Conservation (phyloP, 2,113 vertebrate species). For the Tragelaphus scriptus region DNA sequence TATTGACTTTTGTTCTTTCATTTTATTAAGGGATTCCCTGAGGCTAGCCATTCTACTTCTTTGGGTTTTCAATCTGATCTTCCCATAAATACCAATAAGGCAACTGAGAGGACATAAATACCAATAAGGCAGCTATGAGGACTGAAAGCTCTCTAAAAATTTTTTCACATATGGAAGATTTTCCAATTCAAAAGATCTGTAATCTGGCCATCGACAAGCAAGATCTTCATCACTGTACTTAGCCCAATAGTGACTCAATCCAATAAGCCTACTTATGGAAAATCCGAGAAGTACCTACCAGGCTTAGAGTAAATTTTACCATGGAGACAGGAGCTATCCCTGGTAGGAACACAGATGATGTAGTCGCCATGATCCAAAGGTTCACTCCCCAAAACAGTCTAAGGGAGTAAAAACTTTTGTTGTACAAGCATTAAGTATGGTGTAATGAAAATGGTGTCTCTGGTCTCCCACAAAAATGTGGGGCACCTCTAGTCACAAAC, state of each 20-base stretch:
- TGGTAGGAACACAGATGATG: background rate
- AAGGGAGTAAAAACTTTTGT: background rate
- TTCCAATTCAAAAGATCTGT: background rate
- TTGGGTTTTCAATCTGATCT: background rate
- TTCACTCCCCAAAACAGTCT: background rate
- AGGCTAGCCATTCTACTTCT: background rate
- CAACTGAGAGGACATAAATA: background rate
- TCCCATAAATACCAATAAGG: background rate
- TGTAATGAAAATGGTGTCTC: background rate
- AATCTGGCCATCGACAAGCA: background rate
- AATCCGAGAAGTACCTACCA: background rate
- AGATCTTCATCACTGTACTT: background rate
- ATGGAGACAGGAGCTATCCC: background rate
- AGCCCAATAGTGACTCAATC: background rate
- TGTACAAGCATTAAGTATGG: background rate
- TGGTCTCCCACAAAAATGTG: background rate
- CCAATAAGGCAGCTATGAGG: background rate
- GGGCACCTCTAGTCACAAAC: background rate
- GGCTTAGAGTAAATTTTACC: background rate
- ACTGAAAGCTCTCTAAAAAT: background rate
- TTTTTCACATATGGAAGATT: background rate
- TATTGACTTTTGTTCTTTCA: background rate
- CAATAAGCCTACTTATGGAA: background rate
- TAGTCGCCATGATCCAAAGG: background rate
- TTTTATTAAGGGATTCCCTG: background rate